Base-by-base conservation (phyloP, 1,140 invertebrate genomes). In the Cydia pomonella region DNA sequence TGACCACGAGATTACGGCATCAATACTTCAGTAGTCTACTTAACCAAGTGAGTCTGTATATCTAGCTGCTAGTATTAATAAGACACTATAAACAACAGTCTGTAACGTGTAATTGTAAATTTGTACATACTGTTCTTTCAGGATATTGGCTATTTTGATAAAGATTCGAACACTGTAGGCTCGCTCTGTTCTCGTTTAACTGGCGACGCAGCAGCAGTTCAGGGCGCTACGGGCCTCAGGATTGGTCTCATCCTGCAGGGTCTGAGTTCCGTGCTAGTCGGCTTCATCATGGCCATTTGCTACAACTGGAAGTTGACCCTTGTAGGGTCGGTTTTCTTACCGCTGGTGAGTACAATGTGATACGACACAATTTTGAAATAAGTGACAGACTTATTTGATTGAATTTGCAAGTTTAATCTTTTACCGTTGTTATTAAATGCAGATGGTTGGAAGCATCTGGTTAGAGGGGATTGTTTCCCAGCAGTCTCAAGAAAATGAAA, bases 131-230 rank as follows among this genome's bases (percentile, higher is more conserved):
- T 16, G 59, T 50, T 72, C 10, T 59, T 59, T 38, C 27, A 97
- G 90, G 96, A 97, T 85, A 95, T 97, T 77, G 96, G 94, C 1
- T 97, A 95, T 94, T 97, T 95, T 79, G 97, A 97, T 85, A 93
- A 95, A 63, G 94, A 95, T 38, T 89, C 91, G 16, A 96, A 97
- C 82, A 95, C 95, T 13, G 95, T 96, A 41, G 96, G 96, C 10
- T 95, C 96, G 0, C 82, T 97, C 0, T 97, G 96, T 82, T 94
- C 96, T 1, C 93, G 96, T 62, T 85, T 97, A 7, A 95, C 96
- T 4, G 94, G 95, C 6, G 97, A 97, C 85, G 96, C 96, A 21
- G 94, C 96, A 3, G 95, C 94, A 64, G 95, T 97, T 2, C 96
- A 97, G 90, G 96, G 96, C 95, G 96, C 96, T 0, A 97, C 97